A percentile compares a stretch with the other conserved stretches of the same genome.
phyloP scores from a whole-genome alignment of 2,888 invertebrate genomes.

The Periphyllus acericola region DNA sequence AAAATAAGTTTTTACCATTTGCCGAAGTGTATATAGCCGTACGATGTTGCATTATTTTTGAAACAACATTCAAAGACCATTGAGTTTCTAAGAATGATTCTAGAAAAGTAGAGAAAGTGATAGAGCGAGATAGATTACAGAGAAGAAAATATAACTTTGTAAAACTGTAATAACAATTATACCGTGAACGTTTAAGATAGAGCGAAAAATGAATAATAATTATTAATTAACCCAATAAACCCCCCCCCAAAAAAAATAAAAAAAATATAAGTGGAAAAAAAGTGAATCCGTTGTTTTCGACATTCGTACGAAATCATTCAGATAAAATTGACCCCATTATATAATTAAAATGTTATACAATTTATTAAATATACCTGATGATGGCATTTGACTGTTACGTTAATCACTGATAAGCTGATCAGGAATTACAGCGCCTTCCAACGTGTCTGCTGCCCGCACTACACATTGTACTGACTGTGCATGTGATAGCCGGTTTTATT shows the following conservation, averaged over 20 bases:
- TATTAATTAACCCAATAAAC: too few species aligned
- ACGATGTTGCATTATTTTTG: not conserved
- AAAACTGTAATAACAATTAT: not conserved
- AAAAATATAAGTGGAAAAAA: not conserved
- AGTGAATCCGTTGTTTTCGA: not conserved
- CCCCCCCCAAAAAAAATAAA: too few species aligned
- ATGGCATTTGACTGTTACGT: conserved; percentile 1
- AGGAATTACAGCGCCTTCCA: not conserved
- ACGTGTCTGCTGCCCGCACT: not conserved
- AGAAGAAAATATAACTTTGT: not conserved
- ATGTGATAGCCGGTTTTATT: conserved; percentile 32
- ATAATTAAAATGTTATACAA: not conserved
- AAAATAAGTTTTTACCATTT: too few species aligned
- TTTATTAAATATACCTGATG: conserved; percentile 10
- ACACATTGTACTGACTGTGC: conserved; percentile 9
- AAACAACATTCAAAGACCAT: not conserved
- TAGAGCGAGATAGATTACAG: not conserved
- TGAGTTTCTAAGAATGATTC: not conserved
- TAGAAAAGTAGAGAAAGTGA: not conserved
- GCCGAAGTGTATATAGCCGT: too few species aligned
- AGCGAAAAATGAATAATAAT: not conserved
- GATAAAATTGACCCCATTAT: not conserved
- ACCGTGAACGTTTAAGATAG: not conserved
- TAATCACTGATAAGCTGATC: conserved; percentile 13
- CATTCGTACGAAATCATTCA: not conserved